Evolutionary conservation across 2,797 vertebrate species (phyloP), one percentile per base, ranked within the genome.

Genomic region (Choloepus didactylus): DNA sequence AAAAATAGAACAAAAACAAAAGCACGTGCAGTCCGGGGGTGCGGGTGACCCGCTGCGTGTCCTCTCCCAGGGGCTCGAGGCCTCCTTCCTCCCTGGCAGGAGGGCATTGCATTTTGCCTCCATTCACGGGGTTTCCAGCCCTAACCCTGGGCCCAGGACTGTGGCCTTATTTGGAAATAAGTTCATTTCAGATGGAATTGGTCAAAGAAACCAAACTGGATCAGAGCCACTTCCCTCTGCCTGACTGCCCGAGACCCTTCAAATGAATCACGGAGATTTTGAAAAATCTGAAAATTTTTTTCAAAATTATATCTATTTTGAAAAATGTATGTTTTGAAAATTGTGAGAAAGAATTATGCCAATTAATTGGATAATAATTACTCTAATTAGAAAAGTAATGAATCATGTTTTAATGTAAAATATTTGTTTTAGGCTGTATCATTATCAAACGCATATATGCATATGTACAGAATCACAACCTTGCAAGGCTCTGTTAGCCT

Each of bases 281-380:
- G 56, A 56, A 23, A 56, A 56, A 56, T 19, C 56, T 15, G 14
- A 54, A 54, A 54, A 3, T 15, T 54, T 54, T 54, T 54, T 54
- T 12, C 11, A 54, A 54, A 51, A 10, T 44, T 44, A 5, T 44
- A 54, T 54, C 15, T 18, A 54, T 18, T 54, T 54, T 54, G 51
- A 54, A 54, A 54, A 15, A 54, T 15, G 14, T 51, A 3, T 83
- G 79, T 91, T 95, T 91, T 51, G 4, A 88, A 85, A 94, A 64
- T 70, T 67, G 25, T 14, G 1, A 64, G 29, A 41, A 93, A 70
- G 2, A 95, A 70, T 64, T 56, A 41, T n/a, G 23, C 31, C 86
- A 66, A 56, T 56, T 8, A 56, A 56, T 56, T 56, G 19, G 56
- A 21, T 21, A 56, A 56, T 21, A 56, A 56, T 21, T 44, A 44